Conservation (phyloP, 2,113 vertebrate species). For the Bujurquina vittata region DNA sequence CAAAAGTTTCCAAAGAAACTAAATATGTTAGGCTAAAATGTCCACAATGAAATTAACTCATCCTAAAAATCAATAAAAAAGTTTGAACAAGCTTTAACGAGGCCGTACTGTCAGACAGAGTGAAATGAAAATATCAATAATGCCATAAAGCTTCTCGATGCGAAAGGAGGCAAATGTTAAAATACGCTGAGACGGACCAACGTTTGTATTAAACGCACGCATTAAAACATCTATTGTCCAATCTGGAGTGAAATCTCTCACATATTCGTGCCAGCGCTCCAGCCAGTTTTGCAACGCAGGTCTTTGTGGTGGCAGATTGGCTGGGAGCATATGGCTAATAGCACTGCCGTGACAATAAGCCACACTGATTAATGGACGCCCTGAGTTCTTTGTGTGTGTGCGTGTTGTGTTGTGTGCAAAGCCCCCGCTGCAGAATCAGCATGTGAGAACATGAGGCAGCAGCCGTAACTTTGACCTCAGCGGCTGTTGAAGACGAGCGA, state of each 20-base stretch:
- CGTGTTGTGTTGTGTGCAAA: conserved; percentile 26
- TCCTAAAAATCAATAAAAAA: background rate
- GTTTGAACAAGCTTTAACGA: background rate
- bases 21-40: background rate
- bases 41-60: background rate
- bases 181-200: background rate
- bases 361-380: conserved; percentile 95
- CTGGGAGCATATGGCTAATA: conserved; percentile 99
- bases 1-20: background rate
- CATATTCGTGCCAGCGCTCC: conserved; percentile 11
- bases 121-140: background rate
- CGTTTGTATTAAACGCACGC: background rate
- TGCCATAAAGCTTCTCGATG: background rate
- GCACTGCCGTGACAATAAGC: conserved; percentile 94
- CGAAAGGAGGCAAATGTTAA: background rate
- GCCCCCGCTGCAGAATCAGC: conserved; percentile 93
- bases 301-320: conserved; percentile 85
- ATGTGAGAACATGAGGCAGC: conserved; percentile 76
- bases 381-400: conserved; percentile 79
- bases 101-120: background rate
- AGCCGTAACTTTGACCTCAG: conserved; percentile 66
- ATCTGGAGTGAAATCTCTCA: conserved; percentile 8
- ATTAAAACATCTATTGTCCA: background rate
- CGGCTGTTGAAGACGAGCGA: conserved; percentile 34
- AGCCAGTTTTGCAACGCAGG: conserved; percentile 30